phyloP scores from a whole-genome alignment of 64 coral and sea anemone species.

The Trachythela sp. region DNA sequence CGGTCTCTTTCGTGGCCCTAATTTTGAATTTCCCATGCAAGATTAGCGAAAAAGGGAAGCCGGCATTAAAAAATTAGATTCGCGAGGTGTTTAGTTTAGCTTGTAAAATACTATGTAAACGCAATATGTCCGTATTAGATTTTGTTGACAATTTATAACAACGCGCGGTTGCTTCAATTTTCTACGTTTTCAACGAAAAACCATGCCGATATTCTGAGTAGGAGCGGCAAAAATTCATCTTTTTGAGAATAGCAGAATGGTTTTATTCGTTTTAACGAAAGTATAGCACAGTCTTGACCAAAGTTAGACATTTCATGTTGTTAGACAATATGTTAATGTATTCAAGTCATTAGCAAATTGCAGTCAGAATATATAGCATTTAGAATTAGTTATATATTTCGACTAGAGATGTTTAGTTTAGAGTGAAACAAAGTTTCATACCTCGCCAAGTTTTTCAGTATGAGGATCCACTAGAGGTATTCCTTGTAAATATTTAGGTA shows the following conservation, averaged over 20 bases:
- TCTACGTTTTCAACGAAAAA: not conserved
- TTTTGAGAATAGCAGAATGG: not conserved
- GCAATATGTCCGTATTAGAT: not conserved
- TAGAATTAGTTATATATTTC: not conserved
- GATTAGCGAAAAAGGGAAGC: no score
- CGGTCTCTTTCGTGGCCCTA: no score
- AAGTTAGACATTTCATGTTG: not conserved
- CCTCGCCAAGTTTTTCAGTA: not conserved
- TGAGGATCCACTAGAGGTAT: not conserved
- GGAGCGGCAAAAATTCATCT: not conserved
- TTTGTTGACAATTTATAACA: not conserved
- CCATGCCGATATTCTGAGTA: no score
- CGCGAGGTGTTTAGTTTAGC: no score
- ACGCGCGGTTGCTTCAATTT: not conserved
- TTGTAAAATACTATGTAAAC: no score
- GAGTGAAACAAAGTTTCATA: not conserved
- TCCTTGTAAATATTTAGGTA: constrained; percentile 18
- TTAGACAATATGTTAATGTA: constrained; percentile 7
- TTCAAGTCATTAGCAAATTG: constrained; percentile 12
- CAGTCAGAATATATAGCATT: not conserved
- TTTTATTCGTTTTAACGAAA: not conserved
- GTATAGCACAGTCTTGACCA: not conserved
- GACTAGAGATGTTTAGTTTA: not conserved
- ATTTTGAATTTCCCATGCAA: no score
- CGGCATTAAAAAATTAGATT: no score